These are phyloP conservation scores for Tupaia chinensis DNA, from an alignment of 2,113 vertebrate species.

Conservation along the genomic window DNA sequence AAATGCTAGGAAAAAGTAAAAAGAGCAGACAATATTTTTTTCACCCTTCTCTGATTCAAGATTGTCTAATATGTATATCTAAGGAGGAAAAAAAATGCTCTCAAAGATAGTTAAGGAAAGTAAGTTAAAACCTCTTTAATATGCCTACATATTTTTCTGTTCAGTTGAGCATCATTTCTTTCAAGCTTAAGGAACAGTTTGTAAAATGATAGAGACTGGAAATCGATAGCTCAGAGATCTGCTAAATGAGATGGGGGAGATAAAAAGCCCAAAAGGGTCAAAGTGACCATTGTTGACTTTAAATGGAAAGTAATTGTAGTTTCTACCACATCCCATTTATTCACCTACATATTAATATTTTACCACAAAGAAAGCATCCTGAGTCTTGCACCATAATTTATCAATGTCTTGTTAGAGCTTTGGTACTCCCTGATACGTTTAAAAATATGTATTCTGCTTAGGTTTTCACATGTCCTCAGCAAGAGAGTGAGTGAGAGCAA, in stretches of 20 bases:
- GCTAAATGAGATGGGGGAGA: not conserved
- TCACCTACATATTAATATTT: not conserved
- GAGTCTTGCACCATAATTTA: not conserved
- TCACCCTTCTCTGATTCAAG: not conserved
- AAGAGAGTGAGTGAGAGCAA: not conserved
- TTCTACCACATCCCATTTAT: not conserved
- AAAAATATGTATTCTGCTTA: not conserved
- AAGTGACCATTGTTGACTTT: not conserved
- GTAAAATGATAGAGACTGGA: not conserved
- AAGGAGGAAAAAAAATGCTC: not conserved
- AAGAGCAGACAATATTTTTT: not conserved
- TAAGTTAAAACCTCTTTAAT: not conserved
- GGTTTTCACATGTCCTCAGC: not conserved
- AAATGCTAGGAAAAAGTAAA: not conserved
- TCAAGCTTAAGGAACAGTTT: not conserved
- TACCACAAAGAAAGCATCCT: not conserved
- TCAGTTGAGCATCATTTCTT: not conserved
- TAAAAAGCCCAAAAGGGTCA: not conserved
- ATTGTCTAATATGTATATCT: not conserved
- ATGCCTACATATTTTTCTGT: conserved; percentile 30
- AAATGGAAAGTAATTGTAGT: not conserved
- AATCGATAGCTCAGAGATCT: conserved; percentile 15
- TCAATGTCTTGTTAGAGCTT: not conserved
- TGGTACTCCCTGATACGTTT: not conserved
- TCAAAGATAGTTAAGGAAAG: not conserved